Evolutionary conservation across 2,113 vertebrate genomes (phyloP), one percentile per base, ranked within the genome.

Genomic region (Dicaeum eximium): DNA sequence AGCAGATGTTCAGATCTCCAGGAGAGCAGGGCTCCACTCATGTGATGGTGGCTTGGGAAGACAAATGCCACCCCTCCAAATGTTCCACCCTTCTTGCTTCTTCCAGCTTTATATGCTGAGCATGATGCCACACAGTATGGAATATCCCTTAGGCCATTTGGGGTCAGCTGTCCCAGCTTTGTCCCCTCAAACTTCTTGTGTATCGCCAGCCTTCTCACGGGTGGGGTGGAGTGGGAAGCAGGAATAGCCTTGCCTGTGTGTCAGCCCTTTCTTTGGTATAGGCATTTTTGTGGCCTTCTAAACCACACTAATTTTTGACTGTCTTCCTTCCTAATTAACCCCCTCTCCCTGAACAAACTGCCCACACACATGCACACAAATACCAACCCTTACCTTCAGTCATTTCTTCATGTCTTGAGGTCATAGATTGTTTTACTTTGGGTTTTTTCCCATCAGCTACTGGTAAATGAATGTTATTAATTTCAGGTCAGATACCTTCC

Each of bases 391-490:
- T 56, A 54, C 35, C 47, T 80, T 66, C 56, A 50, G 45, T 50
- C 10, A 24, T 75, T 69, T 75, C 37, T 83, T 69, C 51, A 20
- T 47, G 25, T 58, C 71, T 40, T 40, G 40, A 67, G 9, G 60
- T 80, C 42, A 57, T 44, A 57, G 20, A 21, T 85, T 42, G 7
- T 25, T 93, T 85, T 65, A 44, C 12, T 84, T 69, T 45, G 19
- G 14, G 8, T 56, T 11, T 83, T 81, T 21, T 2, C 27, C 47
- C 38, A 85, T 77, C 62, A 86, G 47, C 31, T 88, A 37, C n/a
- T 87, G 66, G 80, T 92, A 94, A 95, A 92, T 82, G 54, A 80
- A 67, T 67, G 30, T 73, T 90, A 85, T 86, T 91, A 89, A 86
- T 84, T 78, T 93, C 90, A 88, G 45, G 88, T 65, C 57, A 81